A percentile compares a stretch with the other conserved stretches of the same genome.
Evolutionary conservation across 2,113 vertebrate species (phyloP).

Genomic region (Centropus unirufus): DNA sequence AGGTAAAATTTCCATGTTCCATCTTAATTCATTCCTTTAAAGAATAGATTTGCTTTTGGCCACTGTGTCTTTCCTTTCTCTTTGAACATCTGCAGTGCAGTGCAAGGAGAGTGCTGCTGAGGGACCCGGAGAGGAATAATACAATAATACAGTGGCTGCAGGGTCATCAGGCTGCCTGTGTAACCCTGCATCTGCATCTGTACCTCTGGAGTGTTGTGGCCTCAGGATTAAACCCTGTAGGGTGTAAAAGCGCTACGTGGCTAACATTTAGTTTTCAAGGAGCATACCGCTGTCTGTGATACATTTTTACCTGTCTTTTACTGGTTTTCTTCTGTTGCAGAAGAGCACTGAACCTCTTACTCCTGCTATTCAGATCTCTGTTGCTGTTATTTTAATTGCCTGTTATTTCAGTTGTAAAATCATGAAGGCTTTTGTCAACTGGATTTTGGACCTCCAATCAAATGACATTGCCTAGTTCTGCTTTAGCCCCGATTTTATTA

Average conservation of each 20-base stretch:
- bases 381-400: not conserved
- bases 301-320: not conserved
- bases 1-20: not conserved
- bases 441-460: not conserved
- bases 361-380: not conserved
- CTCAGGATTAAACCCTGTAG: not conserved
- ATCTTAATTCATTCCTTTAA: not conserved
- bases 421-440: not conserved
- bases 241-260: not conserved
- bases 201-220: not conserved
- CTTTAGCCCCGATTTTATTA: not conserved
- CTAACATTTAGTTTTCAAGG: not conserved
- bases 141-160: not conserved
- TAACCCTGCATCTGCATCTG: rapidly evolving
- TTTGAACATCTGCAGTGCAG: not conserved
- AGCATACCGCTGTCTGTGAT: not conserved
- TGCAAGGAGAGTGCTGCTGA: not conserved
- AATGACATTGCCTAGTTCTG: not conserved
- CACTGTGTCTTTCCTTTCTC: not conserved
- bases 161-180: not conserved
- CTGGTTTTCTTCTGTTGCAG: not conserved
- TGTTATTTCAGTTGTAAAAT: not conserved
- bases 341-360: not conserved
- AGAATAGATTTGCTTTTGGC: not conserved
- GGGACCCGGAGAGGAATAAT: not conserved